These are phyloP conservation scores for Acanthurus leucopareius DNA, from an alignment of 2,797 vertebrate species.

Conservation along the genomic window DNA sequence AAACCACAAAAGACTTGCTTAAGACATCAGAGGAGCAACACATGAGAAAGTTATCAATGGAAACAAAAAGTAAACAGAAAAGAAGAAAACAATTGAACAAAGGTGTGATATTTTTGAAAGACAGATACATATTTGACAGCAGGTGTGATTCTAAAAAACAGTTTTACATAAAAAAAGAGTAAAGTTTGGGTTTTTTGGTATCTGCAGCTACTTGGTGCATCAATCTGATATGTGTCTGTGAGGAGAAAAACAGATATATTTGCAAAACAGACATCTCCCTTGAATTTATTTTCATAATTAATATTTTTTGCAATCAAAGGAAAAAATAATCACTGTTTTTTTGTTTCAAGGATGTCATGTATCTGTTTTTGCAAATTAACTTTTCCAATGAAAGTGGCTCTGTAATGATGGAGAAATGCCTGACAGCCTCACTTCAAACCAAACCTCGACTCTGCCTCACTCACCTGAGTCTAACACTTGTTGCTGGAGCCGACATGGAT, in stretches of 20 bases:
- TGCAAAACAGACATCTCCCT: too few species aligned
- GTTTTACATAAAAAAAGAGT: slow-evolving; percentile 16
- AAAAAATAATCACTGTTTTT: too few species aligned
- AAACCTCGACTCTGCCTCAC: too few species aligned
- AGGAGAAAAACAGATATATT: too few species aligned
- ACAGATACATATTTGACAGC: slow-evolving; percentile 8
- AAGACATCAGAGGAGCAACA: background rate
- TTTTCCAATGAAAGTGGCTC: slow-evolving; percentile 6
- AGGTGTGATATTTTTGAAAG: background rate
- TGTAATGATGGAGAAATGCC: slow-evolving; percentile 46
- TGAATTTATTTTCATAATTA: too few species aligned
- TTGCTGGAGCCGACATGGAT: slow-evolving; percentile 11
- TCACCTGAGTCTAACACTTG: slow-evolving; percentile 9
- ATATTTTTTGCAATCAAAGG: too few species aligned
- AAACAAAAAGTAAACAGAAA: background rate
- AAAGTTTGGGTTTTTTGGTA: slow-evolving; percentile 9
- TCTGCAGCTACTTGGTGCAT: background rate
- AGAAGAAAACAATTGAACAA: background rate
- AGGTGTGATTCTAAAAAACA: slow-evolving; percentile 12
- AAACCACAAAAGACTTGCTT: background rate
- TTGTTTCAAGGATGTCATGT: too few species aligned
- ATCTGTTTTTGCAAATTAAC: too few species aligned
- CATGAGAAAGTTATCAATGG: background rate
- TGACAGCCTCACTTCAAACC: slow-evolving; percentile 48
- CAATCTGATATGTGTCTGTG: slow-evolving; percentile 9